Conservation (phyloP, 2,797 vertebrate genomes). For the Acanthurus leucopareius region DNA sequence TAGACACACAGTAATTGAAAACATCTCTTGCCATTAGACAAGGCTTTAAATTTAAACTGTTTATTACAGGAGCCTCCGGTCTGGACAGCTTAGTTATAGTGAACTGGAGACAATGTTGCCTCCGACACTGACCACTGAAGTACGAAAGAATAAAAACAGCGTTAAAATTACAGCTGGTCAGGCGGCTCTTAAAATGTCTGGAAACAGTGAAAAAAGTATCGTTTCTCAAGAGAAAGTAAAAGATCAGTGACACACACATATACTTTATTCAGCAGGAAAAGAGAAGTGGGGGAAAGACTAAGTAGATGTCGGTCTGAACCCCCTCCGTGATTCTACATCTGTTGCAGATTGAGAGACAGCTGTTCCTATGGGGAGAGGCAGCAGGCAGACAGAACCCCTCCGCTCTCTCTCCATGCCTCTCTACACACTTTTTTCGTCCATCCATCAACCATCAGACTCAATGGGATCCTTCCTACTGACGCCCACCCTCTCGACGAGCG, state of each 20-base stretch:
- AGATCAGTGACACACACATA: conserved; percentile 19
- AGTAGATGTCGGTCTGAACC: conserved; percentile 56
- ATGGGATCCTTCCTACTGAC: conserved; percentile 23
- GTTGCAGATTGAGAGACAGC: conserved; percentile 80
- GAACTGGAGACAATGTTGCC: background rate
- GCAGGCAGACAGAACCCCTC: conserved; percentile 73
- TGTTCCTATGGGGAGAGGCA: conserved; percentile 83
- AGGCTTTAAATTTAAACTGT: conserved; percentile 50
- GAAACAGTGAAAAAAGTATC: conserved; percentile 12
- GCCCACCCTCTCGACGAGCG: conserved; percentile 8
- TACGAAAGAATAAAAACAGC: background rate
- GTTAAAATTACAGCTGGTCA: background rate
- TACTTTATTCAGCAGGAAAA: conserved; percentile 38
- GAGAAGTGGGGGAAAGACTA: conserved; percentile 29
- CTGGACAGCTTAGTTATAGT: conserved; percentile 8
- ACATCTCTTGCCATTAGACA: conserved; percentile 50
- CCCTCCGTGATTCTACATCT: conserved; percentile 79
- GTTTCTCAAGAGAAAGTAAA: conserved; percentile 11
- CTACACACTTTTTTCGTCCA: conserved; percentile 58
- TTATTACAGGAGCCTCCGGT: conserved; percentile 48
- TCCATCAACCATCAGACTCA: conserved; percentile 58
- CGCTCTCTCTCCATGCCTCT: conserved; percentile 36
- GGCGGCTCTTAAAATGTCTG: background rate
- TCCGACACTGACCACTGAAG: background rate
- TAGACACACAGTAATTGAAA: conserved; percentile 59